These are phyloP conservation scores for Drosophila pachea DNA, from an alignment of 1,140 invertebrate species.

Conservation along the genomic window DNA sequence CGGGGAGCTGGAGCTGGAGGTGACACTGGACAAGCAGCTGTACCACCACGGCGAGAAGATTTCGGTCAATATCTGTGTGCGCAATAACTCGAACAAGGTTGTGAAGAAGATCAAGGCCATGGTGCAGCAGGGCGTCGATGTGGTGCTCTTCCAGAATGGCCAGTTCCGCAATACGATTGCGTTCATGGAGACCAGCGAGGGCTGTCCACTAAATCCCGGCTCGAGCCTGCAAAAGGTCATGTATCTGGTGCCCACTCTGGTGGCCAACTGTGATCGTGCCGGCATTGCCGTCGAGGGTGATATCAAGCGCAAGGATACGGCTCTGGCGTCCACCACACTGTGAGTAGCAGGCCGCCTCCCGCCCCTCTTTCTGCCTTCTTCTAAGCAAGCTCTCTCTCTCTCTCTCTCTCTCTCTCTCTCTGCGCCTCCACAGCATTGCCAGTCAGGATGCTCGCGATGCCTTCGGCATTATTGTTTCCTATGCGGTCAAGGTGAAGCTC, in stretches of 20 bases:
- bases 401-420: neutral
- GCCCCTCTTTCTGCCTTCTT: neutral
- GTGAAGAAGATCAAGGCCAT: conserved; percentile 98
- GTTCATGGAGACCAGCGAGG: conserved; percentile 91
- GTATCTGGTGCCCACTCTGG: conserved; percentile 89
- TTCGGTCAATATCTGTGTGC: conserved; percentile 94
- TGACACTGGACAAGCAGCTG: conserved; percentile 97
- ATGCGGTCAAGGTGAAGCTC: conserved; percentile 96
- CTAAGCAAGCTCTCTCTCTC: neutral
- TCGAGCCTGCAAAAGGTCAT: conserved; percentile 95
- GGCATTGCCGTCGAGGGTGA: conserved; percentile 97
- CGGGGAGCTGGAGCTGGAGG: conserved; percentile 96
- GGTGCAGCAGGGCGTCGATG: conserved; percentile 97
- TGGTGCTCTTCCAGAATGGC: conserved; percentile 99
- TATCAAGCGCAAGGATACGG: conserved; percentile 89
- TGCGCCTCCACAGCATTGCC: conserved; percentile 82
- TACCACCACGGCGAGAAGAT: conserved; percentile 98
- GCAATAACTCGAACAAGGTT: conserved; percentile 98
- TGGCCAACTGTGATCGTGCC: conserved; percentile 90
- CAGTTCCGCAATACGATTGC: conserved; percentile 97
- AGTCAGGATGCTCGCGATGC: conserved; percentile 90
- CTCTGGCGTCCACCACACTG: conserved; percentile 98
- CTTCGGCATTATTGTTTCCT: conserved; percentile 94
- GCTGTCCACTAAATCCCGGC: conserved; percentile 96
- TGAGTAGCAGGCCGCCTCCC: conserved; percentile 80